phyloP scores from a whole-genome alignment of 2,888 invertebrate species.

The Eupithecia subfuscata region DNA sequence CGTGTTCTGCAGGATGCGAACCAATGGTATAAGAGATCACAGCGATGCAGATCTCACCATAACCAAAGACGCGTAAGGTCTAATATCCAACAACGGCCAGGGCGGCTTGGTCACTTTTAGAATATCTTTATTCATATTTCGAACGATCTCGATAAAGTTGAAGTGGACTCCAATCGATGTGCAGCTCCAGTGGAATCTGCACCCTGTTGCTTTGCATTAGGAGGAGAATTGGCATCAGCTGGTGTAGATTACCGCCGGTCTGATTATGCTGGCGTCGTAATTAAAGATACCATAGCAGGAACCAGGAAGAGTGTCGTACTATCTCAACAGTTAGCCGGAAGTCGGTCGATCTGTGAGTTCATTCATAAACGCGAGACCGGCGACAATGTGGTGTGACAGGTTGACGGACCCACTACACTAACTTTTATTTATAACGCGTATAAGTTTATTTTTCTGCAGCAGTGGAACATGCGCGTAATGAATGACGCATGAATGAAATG shows the following conservation, averaged over 20 bases:
- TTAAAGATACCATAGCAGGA: slow-evolving; percentile 83
- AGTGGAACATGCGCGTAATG: slow-evolving; percentile 62
- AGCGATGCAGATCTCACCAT: slow-evolving; percentile 59
- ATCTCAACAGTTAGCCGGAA: slow-evolving; percentile 84
- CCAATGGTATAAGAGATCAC: slow-evolving; percentile 59
- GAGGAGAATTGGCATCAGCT: slow-evolving; percentile 49
- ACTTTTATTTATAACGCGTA: slow-evolving; percentile 60
- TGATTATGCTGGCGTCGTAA: slow-evolving; percentile 75
- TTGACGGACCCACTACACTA: slow-evolving; percentile 58
- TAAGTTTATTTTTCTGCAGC: slow-evolving; percentile 63
- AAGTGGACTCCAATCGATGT: slow-evolving; percentile 70
- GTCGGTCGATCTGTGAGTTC: slow-evolving; percentile 82
- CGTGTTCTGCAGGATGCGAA: slow-evolving; percentile 78
- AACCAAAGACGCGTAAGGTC: slow-evolving; percentile 56
- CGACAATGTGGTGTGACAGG: slow-evolving; percentile 78
- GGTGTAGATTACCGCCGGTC: slow-evolving; percentile 55
- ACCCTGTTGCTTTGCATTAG: slow-evolving; percentile 59
- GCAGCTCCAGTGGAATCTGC: slow-evolving; percentile 51
- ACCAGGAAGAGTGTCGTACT: slow-evolving; percentile 84
- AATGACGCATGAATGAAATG: slow-evolving; percentile 80
- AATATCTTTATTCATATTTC: slow-evolving; percentile 82
- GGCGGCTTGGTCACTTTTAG: slow-evolving; percentile 72
- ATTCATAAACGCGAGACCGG: slow-evolving; percentile 80
- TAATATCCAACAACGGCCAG: slow-evolving; percentile 54
- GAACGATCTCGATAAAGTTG: slow-evolving; percentile 77